phyloP scores from a whole-genome alignment of 2,797 vertebrate species.

The Salarias fasciatus region DNA sequence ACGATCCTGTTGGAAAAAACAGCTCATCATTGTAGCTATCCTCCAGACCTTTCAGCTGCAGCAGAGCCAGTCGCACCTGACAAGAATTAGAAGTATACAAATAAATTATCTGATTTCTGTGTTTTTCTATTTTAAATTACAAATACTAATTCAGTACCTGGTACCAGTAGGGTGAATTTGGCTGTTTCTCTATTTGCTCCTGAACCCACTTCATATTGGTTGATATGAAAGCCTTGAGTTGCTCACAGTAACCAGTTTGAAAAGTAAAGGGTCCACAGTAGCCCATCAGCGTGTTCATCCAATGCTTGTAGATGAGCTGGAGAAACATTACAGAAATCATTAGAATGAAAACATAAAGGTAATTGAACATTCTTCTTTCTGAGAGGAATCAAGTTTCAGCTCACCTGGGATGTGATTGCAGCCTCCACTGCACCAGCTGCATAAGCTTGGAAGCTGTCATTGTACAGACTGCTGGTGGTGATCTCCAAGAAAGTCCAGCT shows the following conservation, averaged over 20 bases:
- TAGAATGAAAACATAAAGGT: not conserved
- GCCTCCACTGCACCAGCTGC: constrained; percentile 92
- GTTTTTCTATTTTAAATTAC: not conserved
- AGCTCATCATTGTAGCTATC: constrained; percentile 87
- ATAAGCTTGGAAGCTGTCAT: constrained; percentile 93
- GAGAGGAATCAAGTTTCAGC: not conserved
- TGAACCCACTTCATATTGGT: constrained; percentile 91
- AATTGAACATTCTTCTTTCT: not conserved
- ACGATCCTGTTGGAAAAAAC: constrained; percentile 78
- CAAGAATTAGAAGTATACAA: constrained; percentile 8
- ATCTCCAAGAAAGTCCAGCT: constrained; percentile 94
- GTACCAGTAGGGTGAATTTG: constrained; percentile 87
- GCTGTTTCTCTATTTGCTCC: constrained; percentile 77
- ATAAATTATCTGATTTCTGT: not conserved
- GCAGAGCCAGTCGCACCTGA: constrained; percentile 88
- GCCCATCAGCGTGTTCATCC: constrained; percentile 93
- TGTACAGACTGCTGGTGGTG: constrained; percentile 83
- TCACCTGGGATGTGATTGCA: constrained; percentile 87
- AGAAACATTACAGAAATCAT: not conserved
- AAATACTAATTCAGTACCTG: constrained; percentile 81
- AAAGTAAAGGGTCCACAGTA: constrained; percentile 91
- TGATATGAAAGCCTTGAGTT: constrained; percentile 86
- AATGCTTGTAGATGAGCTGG: constrained; percentile 96
- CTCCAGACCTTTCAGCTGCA: constrained; percentile 95
- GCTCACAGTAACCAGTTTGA: constrained; percentile 85